Percentiles rank a stretch among this genome's conserved stretches.
Conservation (phyloP, 2,797 vertebrate species). For the Pogoniulus pusillus region DNA sequence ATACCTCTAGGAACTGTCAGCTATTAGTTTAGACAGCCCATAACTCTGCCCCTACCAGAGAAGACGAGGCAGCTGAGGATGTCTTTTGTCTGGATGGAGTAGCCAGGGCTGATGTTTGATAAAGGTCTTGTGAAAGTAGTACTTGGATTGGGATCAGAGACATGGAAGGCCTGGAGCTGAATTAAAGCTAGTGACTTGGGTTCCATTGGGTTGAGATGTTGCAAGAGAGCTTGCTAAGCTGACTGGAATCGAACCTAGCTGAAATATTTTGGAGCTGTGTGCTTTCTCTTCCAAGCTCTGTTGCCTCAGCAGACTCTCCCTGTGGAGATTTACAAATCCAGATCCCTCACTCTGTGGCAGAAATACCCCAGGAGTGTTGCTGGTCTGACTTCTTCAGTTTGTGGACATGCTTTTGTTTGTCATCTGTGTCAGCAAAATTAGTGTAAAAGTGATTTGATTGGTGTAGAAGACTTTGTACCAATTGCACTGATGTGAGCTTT, state of each 20-base stretch:
- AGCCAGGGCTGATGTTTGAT: neutral
- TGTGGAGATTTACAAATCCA: neutral
- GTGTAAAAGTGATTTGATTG: neutral
- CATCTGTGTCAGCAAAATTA: neutral
- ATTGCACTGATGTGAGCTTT: neutral
- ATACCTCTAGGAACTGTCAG: slow-evolving; percentile 41
- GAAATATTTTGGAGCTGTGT: slow-evolving; percentile 4
- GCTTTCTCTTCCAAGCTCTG: neutral
- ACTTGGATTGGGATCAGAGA: neutral
- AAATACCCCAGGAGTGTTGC: rapidly evolving
- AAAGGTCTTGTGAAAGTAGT: slow-evolving; percentile 17
- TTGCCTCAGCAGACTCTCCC: neutral
- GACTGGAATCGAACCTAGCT: slow-evolving; percentile 27
- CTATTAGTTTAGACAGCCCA: slow-evolving; percentile 44
- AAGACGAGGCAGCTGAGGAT: slow-evolving; percentile 21
- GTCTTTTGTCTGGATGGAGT: neutral
- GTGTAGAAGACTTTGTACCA: neutral
- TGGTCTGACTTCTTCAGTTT: neutral
- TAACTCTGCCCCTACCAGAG: slow-evolving; percentile 15
- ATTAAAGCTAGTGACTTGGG: neutral
- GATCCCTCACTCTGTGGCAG: neutral
- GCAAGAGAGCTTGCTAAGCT: neutral
- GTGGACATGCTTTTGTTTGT: neutral
- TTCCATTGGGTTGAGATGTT: neutral
- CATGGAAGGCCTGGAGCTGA: neutral